Evolutionary conservation across 1,140 invertebrate species (phyloP), one percentile per base, ranked within the genome.

Genomic region (Drosophila kanapiae): DNA sequence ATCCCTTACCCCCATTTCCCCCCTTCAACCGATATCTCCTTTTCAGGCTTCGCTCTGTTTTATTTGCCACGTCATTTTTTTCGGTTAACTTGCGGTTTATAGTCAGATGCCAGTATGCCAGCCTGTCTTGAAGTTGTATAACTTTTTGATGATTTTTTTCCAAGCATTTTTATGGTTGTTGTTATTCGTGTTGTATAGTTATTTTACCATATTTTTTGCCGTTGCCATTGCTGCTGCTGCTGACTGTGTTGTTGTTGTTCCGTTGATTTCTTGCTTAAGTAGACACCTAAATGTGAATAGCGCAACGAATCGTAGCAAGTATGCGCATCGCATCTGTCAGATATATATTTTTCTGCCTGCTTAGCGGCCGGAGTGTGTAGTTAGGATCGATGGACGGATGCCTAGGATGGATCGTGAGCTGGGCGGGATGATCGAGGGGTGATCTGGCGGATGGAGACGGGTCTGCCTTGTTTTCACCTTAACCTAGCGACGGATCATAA

Each of bases 271-370:
- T 72, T 88, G 87, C 77, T 90, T 88, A 88, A 88, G 84, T 88
- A 90, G 84, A 88, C 84, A 88, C 84, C 85, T 90, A 88, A 87
- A 90, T 90, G 84, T 90, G 84, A 88, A 90, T 90, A 88, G 84
- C 84, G 85, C 85, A 90, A 67, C 84, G 85, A 88, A 88, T 88
- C 85, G 80, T 84, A 88, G 83, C 67, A 82, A 78, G 80, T 85
- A 69, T 82, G 74, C 78, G 75, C 82, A 83, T 85, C 85, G 84
- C 84, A 84, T 88, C 85, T 90, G 84, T 88, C 85, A 90, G 85
- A 88, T 90, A 87, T 69, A 79, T 90, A 85, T 88, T 84, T 88
- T 84, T 84, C 69, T 79, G 77, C 56, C 76, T 87, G 84, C 85
- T 88, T 90, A 90, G 85, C 80, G 83, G 70, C 31, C 68, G 54